Base-by-base conservation (phyloP, 2,888 invertebrate species). In the Chaetogeoica ovagalla region DNA sequence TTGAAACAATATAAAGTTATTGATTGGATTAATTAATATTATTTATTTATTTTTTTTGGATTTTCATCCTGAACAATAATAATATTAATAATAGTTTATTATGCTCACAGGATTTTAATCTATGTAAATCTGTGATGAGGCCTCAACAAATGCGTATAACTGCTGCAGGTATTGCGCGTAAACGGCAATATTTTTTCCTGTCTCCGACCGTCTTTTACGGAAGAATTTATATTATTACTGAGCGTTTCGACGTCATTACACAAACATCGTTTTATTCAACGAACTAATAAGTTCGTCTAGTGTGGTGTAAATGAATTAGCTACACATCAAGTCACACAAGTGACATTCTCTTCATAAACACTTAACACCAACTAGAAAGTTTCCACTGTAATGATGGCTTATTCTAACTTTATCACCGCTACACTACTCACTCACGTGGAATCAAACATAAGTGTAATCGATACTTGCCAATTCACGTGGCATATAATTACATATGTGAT, bases 51-150 rank as follows among this genome's bases (percentile, higher is more conserved):
- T 19, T 37, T n/a, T n/a, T n/a, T n/a, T n/a, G 39, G 37, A 65
- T 65, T 43, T 62, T 39, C 37, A 65, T 65, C 39, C 0, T 15
- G 39, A 43, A 43, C 6, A 43, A 9, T 43, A 43, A 43, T 43
- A 43, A 43, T 9, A 30, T 2, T 30, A 30, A 30, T 30, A 30
- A 30, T 43, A 9, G 6, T 43, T 43, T 3, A 9, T 7, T 7
- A 43, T 30, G 30, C 65, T 65, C 21, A 13, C 11, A 15, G 39
- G 43, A 65, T 65, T 65, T n/a, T 39, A 65, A 65, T 39, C 15
- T n/a, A 65, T 65, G 39, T 65, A 65, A 65, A 65, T 65, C 39
- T 5, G n/a, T n/a, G 39, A 65, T 65, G 19, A 65, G 43, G 43
- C 43, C 43, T 43, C 9, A 7, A 43, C 43, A 43, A 6, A 9